Evolutionary conservation across 2,113 vertebrate species (phyloP), one percentile per base, ranked within the genome.

Genomic region (Fulica atra): DNA sequence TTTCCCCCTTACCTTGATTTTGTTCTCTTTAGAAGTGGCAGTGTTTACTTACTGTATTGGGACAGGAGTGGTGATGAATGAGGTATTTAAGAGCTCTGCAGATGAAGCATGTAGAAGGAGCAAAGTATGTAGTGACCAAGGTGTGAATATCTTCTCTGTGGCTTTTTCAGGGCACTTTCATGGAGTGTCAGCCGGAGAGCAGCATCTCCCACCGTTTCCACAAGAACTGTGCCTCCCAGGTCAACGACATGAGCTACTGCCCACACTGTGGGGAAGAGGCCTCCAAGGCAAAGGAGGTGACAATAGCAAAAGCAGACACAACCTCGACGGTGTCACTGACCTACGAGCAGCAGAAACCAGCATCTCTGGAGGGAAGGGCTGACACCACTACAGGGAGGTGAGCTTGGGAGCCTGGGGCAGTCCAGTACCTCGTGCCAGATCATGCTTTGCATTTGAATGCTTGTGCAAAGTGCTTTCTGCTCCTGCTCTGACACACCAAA

Each of bases 141-240:
- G 33, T 12, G 56, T 92, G 35, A 94, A 25, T 23, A 51, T 59
- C 79, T 46, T 63, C 89, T 64, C 13, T 81, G 98, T 99, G 94
- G 98, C 98, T 96, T 59, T 38, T 76, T 77, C 48, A 99, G 99
- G 99, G 99, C 56, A 98, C 98, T 35, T 99, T 99, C 96, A 99
- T 99, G 99, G 99, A 99, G 96, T 99, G 99, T 95, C 98, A 99
- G 93, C 99, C 99, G 0, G 99, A 99, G 71, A 99, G 98, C 93
- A 99, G 98, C 98, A 98, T 99, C 96, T 99, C 99, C 15, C 99
- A 99, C 94, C 99, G 99, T 25, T 99, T 99, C 93, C 99, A 99
- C 97, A 98, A 98, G 24, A 98, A 96, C 95, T 99, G 99, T 79
- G 99, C 99, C 95, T 99, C 99, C 56, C 97, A 99, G 57, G 96